Percentiles rank a stretch among this genome's conserved stretches.
Evolutionary conservation across 1,140 invertebrate genomes (phyloP).

Genomic region (Dendrolimus punctatus): DNA sequence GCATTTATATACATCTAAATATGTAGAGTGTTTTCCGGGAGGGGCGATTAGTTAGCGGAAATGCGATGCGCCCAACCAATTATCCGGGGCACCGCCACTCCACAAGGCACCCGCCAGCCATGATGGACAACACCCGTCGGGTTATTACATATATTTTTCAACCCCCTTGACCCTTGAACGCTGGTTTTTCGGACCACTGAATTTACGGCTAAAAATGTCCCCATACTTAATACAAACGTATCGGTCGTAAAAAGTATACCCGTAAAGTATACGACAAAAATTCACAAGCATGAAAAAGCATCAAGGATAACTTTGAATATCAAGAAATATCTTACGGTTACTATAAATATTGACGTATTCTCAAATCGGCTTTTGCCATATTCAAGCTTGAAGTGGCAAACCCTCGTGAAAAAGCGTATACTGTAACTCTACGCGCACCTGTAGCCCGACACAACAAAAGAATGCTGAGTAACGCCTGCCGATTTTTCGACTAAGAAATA

Average conservation of each 20-base stretch:
- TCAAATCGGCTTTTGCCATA: constrained; percentile 19
- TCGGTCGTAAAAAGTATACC: constrained; percentile 10
- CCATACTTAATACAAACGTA: constrained; percentile 8
- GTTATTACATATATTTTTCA: constrained; percentile 26
- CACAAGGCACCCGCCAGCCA: constrained; percentile 25
- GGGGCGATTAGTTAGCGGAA: constrained; percentile 18
- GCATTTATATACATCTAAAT: too few species aligned
- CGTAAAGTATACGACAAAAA: constrained; percentile 3
- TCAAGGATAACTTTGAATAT: constrained; percentile 14
- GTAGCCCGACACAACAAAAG: constrained; percentile 47
- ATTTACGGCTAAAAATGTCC: constrained; percentile 12
- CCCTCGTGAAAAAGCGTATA: constrained; percentile 50
- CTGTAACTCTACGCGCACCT: constrained; percentile 36
- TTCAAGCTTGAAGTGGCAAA: constrained; percentile 20
- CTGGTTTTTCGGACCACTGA: constrained; percentile 16
- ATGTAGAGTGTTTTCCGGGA: constrained; percentile 10
- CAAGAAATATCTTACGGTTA: constrained; percentile 16
- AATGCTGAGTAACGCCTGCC: constrained; percentile 54
- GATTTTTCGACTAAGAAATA: constrained; percentile 61
- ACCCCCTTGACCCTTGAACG: constrained; percentile 25
- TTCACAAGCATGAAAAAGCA: constrained; percentile 10
- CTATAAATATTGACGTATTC: constrained; percentile 27
- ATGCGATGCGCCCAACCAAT: constrained; percentile 27
- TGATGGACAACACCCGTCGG: constrained; percentile 42
- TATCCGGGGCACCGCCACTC: constrained; percentile 28